These are phyloP conservation scores for Eupleurogrammus muticus DNA, from an alignment of 2,797 vertebrate species.

Conservation along the genomic window DNA sequence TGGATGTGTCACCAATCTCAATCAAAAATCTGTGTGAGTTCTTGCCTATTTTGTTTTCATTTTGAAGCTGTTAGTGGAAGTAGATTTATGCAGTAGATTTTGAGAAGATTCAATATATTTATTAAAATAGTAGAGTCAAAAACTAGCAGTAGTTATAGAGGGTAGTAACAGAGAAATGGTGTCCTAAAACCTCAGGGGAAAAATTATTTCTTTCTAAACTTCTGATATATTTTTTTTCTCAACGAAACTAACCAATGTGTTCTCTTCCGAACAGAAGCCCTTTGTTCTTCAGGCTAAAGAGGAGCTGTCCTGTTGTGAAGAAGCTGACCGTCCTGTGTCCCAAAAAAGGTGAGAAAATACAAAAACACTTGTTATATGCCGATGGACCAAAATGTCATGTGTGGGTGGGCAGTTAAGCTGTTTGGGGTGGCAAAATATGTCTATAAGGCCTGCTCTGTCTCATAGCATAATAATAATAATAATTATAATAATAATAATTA, in stretches of 20 bases:
- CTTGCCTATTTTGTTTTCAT: too few species aligned
- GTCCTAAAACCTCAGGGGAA: neutral
- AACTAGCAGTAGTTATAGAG: neutral
- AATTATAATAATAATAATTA: too few species aligned
- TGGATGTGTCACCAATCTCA: constrained; percentile 12
- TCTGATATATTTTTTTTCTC: neutral
- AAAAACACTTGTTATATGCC: neutral
- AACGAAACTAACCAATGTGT: neutral
- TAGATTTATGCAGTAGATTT: too few species aligned
- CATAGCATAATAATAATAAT: too few species aligned
- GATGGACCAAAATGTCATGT: neutral
- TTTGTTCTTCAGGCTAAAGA: constrained; percentile 48
- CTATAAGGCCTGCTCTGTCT: too few species aligned
- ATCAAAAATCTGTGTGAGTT: constrained; percentile 55
- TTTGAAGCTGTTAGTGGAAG: neutral
- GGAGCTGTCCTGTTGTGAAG: constrained; percentile 14
- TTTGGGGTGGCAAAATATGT: too few species aligned
- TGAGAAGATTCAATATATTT: too few species aligned
- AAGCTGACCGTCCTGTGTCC: fast-evolving
- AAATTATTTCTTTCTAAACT: neutral
- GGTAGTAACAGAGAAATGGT: neutral
- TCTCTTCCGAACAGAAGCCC: constrained; percentile 21
- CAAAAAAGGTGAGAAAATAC: constrained; percentile 51
- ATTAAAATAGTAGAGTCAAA: too few species aligned
- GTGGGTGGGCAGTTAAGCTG: too few species aligned